phyloP scores from a whole-genome alignment of 2,888 invertebrate species.

The Tanytarsus gracilentus region DNA sequence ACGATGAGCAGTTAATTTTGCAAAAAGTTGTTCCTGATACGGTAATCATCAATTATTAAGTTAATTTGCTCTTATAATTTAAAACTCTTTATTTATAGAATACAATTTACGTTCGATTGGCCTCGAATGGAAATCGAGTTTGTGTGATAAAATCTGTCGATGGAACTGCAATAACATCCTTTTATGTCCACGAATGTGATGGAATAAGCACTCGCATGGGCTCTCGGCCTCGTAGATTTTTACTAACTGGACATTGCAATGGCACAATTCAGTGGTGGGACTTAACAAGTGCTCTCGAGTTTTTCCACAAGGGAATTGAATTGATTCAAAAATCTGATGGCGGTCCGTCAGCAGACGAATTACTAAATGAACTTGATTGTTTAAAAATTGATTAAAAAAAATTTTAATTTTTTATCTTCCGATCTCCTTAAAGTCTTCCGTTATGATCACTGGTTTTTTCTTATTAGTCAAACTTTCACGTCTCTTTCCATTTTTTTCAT shows the following conservation, averaged over 20 bases:
- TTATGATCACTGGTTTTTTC: constrained; percentile 90
- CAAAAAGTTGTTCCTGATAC: constrained; percentile 97
- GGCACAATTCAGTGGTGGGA: constrained; percentile 98
- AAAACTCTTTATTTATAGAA: too few species aligned
- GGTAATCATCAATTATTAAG: too few species aligned
- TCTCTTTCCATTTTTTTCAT: constrained; percentile 59
- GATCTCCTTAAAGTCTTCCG: too few species aligned
- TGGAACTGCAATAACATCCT: constrained; percentile 85
- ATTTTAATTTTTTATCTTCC: too few species aligned
- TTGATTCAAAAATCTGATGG: constrained; percentile 63
- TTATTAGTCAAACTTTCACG: constrained; percentile 65
- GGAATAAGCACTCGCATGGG: constrained; percentile 82
- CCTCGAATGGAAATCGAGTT: constrained; percentile 91
- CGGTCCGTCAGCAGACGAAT: constrained; percentile 87
- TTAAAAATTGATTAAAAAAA: too few species aligned
- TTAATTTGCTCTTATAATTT: too few species aligned
- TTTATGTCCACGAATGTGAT: constrained; percentile 96
- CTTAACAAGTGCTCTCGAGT: constrained; percentile 86
- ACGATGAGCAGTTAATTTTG: constrained; percentile 95
- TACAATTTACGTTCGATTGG: constrained; percentile 84
- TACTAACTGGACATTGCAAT: constrained; percentile 86
- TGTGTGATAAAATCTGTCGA: constrained; percentile 93
- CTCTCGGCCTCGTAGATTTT: constrained; percentile 73
- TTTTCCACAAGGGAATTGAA: constrained; percentile 68
- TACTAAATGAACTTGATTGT: constrained; percentile 77